Evolutionary conservation across 2,888 invertebrate genomes (phyloP), one percentile per base, ranked within the genome.

Genomic region (Gibbula magus): DNA sequence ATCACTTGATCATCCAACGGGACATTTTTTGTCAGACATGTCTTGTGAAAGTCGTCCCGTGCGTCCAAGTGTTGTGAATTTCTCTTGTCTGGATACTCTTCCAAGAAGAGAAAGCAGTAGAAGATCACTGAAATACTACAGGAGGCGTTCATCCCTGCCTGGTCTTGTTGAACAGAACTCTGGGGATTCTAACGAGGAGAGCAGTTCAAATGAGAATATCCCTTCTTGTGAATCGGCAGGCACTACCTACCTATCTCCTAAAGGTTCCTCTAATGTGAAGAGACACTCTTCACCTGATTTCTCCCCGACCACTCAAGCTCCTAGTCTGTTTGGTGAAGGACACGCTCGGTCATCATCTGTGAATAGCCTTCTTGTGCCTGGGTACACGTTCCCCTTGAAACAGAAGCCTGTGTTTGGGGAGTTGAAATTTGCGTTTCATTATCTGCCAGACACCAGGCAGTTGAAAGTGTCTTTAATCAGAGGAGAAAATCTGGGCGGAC

Each of bases 371-470:
- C 79, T 79, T 18, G 84, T 85, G 29, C 39, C 61, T 2, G 75
- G 77, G 52, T 74, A 53, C 29, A 74, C 66, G 45, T 74, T 78
- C 10, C 74, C 79, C 8, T 53, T 78, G 25, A 76, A 79, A 25
- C 77, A 82, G 54, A 54, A 79, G 7, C 77, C 91, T 3, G 88
- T 89, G 75, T 81, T 88, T n/a, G 91, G 91, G 0, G 89, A 90
- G 75, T 79, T 92, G 0, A 89, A 91, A 82, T 92, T 93, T 83
- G 90, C 93, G 16, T 88, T 93, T 75, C 93, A 93, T 80, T 93
- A 92, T 81, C 89, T 93, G 53, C 92, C 93, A 7, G 91, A 92
- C 16, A 87, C 92, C 20, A 91, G 91, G 81, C 89, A 93, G n/a
- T 88, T 93, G 1, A 91, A 93, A 74, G 91, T 93, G n/a, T 83